Base-by-base conservation (phyloP, 2,888 invertebrate genomes). In the Phyto melanocephala region DNA sequence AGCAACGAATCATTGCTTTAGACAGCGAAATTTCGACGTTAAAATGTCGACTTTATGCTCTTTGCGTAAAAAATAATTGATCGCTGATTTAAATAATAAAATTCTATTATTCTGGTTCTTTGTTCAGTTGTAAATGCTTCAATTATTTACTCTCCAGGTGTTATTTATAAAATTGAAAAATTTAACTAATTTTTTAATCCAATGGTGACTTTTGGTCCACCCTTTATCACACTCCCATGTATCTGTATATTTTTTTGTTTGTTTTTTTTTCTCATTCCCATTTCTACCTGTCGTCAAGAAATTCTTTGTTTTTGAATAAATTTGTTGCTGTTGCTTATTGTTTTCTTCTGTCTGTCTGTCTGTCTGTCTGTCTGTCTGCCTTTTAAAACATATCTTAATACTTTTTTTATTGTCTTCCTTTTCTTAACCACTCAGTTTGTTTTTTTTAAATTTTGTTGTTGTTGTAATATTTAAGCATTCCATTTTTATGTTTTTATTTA, bases 201-300 rank as follows among this genome's bases (percentile, higher is more conserved):
- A n/a, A n/a, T n/a, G n/a, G n/a, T n/a, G 15, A 22, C 45, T 52
- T 47, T 68, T 67, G 50, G 33, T 33, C 35, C 52, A 24, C 37
- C 54, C 15, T 54, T 52, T 50, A 50, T 50, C 22, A 50, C 35
- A n/a, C n/a, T n/a, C n/a, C n/a, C n/a, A n/a, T n/a, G n/a, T 22
- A 5, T 28, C 15, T 15, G 35, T 50, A 35, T n/a, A n/a, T 60
- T 10, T 22, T n/a, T 56, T n/a, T 20, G 65, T 15, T 5, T 47
- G 52, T 24, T 10, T 56, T 35, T 11, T 56, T 50, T 52, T 35
- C 11, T 52, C 20, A n/a, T 68, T 60, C 13, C 24, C 28, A 40
- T 60, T 74, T 75, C 52, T 70, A 71, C 76, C 80, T 76, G 76
- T 76, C 76, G 76, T 76, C 56, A 56, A 58, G 65, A 76, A 52